Conservation (phyloP, 2,797 vertebrate genomes). For the Urosaurus nigricauda region DNA sequence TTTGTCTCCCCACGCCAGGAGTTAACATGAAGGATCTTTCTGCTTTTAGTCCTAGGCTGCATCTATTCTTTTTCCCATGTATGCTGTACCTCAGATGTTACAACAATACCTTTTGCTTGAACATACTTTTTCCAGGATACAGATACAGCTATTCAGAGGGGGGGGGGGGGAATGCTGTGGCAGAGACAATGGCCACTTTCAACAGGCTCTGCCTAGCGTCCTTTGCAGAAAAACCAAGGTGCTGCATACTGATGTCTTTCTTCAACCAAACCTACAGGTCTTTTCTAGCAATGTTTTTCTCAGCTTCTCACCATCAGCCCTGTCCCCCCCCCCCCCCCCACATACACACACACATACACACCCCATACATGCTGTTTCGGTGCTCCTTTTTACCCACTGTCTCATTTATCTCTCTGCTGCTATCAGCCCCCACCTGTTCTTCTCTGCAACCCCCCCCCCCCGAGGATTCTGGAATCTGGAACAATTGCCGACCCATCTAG, state of each 20-base stretch:
- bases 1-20: too few relatives aligned
- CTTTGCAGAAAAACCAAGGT: not conserved
- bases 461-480: slow-evolving; percentile 29
- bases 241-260: not conserved
- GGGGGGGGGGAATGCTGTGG: too few relatives aligned
- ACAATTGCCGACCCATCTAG: not conserved
- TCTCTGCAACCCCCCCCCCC: not conserved
- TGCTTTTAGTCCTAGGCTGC: not conserved
- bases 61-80: too few relatives aligned
- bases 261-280: not conserved
- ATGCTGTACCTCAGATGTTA: not conserved
- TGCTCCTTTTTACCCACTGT: not conserved
- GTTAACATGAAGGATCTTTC: not conserved
- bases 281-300: not conserved
- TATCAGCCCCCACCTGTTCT: slow-evolving; percentile 26
- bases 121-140: not conserved
- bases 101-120: not conserved
- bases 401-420: slow-evolving; percentile 27
- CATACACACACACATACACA: too few relatives aligned
- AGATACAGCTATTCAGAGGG: not conserved
- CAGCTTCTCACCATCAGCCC: not conserved
- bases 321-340: not conserved
- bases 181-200: not conserved
- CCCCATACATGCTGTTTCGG: not conserved
- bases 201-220: not conserved